Evolutionary conservation across 2,797 vertebrate species (phyloP), one percentile per base, ranked within the genome.

Genomic region (Lepus oiostolus): DNA sequence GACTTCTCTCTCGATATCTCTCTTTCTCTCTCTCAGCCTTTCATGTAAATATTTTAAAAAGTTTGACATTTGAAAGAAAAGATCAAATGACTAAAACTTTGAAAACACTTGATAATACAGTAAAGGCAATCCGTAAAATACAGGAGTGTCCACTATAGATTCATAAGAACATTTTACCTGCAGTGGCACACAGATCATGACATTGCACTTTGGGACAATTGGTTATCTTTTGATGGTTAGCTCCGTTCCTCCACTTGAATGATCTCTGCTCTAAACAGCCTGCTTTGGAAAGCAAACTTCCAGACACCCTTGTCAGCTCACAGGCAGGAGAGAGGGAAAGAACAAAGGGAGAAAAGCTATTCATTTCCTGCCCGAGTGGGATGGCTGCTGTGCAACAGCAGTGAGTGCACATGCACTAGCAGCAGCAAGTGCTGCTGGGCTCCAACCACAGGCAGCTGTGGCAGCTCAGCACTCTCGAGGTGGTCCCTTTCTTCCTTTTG

Each of bases 121-220:
- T 84, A 88, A 91, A 77, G n/a, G 32, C 32, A 81, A 84, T 77
- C 38, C 42, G 30, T 47, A 30, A n/a, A 88, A 19, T 79, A n/a
- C 71, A 50, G 92, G 72, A 72, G 13, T 79, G 58, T 38, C 22
- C 50, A 24, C 35, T 50, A 68, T 26, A 79, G 47, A 72, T 47
- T 85, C 67, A 60, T 72, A 92, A 38, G 14, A 79, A 80, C 22
- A 30, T 30, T 54, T 58, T 12, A 79, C 65, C 77, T 22, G n/a
- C 70, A 79, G 35, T 16, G 13, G 67, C 19, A 92, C 32, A 76
- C 14, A 19, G 67, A 16, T 86, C 42, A 71, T 13, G 54, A 70
- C 35, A 63, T 26, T 71, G 54, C 63, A 65, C 63, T 11, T 30
- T 50, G 24, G 42, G 6, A 28, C 47, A 77, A 17, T 54, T 60